Percentiles rank a stretch among this genome's conserved stretches.
Conservation (phyloP, 2,797 vertebrate genomes). For the Sebastolobus alascanus region DNA sequence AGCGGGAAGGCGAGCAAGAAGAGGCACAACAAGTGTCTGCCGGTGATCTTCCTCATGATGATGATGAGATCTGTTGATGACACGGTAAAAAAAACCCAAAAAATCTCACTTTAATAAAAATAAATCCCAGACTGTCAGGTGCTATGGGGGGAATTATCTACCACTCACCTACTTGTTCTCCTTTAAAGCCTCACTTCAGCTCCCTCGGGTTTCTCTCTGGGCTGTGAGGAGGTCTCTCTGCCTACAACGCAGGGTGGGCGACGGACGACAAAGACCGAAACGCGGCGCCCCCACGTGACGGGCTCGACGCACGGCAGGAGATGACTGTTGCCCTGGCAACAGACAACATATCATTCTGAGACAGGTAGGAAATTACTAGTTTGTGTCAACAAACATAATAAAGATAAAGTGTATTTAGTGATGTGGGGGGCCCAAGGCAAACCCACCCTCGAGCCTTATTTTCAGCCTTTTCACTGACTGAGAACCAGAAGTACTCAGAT, state of each 20-base stretch:
- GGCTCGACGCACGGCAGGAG: not conserved
- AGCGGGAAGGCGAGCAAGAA: constrained; percentile 69
- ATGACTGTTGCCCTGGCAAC: constrained; percentile 27
- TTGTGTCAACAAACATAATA: no score
- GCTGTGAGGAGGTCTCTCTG: constrained; percentile 3
- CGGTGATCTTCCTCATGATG: constrained; percentile 51
- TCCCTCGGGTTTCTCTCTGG: constrained; percentile 1
- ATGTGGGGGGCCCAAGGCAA: no score
- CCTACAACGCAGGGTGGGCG: not conserved
- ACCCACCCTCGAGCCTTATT: no score
- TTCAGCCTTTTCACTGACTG: no score
- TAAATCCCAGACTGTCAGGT: not conserved
- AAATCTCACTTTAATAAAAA: not conserved
- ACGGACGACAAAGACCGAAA: not conserved
- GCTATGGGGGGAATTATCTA: not conserved
- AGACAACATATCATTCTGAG: no score
- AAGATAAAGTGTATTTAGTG: no score
- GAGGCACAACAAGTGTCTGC: constrained; percentile 74
- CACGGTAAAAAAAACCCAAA: not conserved
- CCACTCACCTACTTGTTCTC: not conserved
- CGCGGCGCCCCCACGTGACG: constrained; percentile 42
- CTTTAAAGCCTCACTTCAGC: not conserved
- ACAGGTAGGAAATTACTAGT: no score
- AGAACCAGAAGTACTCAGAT: no score
- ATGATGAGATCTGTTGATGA: constrained; percentile 35